A percentile compares a stretch with the other conserved stretches of the same genome.
Conservation (phyloP, 2,113 vertebrate genomes). For the Fregata magnificens region DNA sequence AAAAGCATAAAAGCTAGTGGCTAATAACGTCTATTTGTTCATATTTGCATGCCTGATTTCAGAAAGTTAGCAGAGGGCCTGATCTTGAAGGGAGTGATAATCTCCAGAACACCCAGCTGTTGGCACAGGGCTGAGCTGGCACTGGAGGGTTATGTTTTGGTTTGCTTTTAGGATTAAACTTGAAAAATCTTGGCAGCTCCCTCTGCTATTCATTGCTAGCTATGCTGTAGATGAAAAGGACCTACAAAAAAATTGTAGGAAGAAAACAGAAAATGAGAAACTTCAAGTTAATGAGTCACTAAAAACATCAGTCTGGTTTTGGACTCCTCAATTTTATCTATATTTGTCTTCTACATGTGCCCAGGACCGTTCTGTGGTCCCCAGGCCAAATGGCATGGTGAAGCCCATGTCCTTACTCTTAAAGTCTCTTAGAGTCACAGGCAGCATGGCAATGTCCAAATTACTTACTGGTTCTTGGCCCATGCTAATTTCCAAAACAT, state of each 20-base stretch:
- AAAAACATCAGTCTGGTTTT: background rate
- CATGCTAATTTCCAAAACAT: background rate
- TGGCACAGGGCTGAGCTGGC: conserved; percentile 8
- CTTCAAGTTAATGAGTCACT: background rate
- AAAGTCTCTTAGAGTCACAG: background rate
- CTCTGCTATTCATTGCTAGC: background rate
- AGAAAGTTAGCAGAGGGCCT: background rate
- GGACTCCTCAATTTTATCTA: background rate
- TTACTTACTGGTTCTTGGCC: background rate
- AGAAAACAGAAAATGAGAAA: background rate
- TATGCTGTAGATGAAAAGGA: background rate
- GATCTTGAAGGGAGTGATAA: background rate
- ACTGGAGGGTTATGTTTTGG: background rate
- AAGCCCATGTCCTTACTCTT: background rate
- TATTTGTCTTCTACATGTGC: background rate
- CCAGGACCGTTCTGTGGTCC: background rate
- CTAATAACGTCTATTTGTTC: background rate
- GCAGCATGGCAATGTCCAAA: background rate
- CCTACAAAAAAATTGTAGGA: background rate
- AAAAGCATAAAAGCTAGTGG: background rate
- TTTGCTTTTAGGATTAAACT: conserved; percentile 25
- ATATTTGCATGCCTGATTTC: background rate
- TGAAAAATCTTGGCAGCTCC: conserved; percentile 10
- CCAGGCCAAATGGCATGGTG: background rate
- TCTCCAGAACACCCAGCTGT: background rate